Percentiles rank a stretch among this genome's conserved stretches.
Evolutionary conservation across 2,888 invertebrate species (phyloP).

Genomic region (Rhogogaster chlorosoma): DNA sequence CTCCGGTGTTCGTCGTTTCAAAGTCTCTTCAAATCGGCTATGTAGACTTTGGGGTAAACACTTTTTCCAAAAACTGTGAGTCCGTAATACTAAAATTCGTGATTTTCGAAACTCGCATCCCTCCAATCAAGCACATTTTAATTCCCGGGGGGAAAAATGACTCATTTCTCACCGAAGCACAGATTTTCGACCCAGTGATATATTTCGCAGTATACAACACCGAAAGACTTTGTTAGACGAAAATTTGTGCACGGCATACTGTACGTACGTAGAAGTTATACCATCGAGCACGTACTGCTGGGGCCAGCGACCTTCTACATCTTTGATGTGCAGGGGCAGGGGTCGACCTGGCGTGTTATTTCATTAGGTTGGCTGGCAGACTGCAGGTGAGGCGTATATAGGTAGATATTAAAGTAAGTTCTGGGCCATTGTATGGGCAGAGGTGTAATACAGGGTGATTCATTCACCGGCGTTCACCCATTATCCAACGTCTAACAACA

Average conservation of each 20-base stretch:
- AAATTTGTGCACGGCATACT: not conserved
- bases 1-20: too few relatives aligned
- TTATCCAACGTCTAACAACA: not conserved
- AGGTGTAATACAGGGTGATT: slow-evolving; percentile 2
- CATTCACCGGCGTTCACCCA: not conserved
- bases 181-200: not conserved
- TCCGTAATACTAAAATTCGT: too few relatives aligned
- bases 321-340: slow-evolving; percentile 42
- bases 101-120: too few relatives aligned
- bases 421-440: not conserved
- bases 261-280: not conserved
- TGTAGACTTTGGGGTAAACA: too few relatives aligned
- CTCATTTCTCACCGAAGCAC: not conserved
- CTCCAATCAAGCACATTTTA: too few relatives aligned
- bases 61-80: too few relatives aligned
- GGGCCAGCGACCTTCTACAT: slow-evolving; percentile 32
- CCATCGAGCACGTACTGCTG: slow-evolving; percentile 2
- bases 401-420: not conserved
- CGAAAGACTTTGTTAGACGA: not conserved
- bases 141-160: too few relatives aligned
- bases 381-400: not conserved
- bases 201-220: not conserved
- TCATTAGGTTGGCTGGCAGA: not conserved
- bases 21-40: too few relatives aligned
- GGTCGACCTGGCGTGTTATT: slow-evolving; percentile 36